Conservation (phyloP, 2,888 invertebrate species). For the Phymatocera aterrima region DNA sequence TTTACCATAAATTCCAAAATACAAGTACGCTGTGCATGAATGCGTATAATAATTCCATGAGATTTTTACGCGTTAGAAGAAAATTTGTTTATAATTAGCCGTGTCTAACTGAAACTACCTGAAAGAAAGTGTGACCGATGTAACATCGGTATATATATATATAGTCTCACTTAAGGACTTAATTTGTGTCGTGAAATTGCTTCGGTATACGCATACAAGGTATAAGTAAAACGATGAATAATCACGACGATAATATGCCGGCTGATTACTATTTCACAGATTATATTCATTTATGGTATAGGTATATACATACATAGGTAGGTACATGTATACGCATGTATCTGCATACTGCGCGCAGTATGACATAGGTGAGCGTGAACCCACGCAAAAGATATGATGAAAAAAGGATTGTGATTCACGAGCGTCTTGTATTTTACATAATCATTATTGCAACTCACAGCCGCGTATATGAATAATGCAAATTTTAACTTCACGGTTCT, state of each 20-base stretch:
- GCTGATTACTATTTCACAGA: too few relatives aligned
- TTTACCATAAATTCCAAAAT: too few relatives aligned
- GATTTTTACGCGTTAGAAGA: background rate
- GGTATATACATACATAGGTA: too few relatives aligned
- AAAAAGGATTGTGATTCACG: constrained; percentile 11
- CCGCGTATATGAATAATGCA: constrained; percentile 35
- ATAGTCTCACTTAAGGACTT: constrained; percentile 13
- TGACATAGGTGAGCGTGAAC: background rate
- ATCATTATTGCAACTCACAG: constrained; percentile 34
- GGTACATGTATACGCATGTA: too few relatives aligned
- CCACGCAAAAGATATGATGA: background rate
- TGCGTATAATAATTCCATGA: too few relatives aligned
- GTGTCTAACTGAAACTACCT: background rate
- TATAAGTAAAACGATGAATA: too few relatives aligned
- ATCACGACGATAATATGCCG: too few relatives aligned
- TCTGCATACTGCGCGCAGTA: too few relatives aligned
- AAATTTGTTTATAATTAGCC: background rate
- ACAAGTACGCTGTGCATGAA: too few relatives aligned
- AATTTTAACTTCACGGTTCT: constrained; percentile 37
- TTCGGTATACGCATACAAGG: too few relatives aligned
- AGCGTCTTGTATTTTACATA: constrained; percentile 23
- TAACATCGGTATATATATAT: too few relatives aligned
- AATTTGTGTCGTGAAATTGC: constrained; percentile 5
- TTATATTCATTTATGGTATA: too few relatives aligned
- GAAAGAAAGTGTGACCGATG: constrained; percentile 24